These are phyloP conservation scores for Poecilia picta DNA, from an alignment of 2,797 vertebrate genomes.

Conservation along the genomic window DNA sequence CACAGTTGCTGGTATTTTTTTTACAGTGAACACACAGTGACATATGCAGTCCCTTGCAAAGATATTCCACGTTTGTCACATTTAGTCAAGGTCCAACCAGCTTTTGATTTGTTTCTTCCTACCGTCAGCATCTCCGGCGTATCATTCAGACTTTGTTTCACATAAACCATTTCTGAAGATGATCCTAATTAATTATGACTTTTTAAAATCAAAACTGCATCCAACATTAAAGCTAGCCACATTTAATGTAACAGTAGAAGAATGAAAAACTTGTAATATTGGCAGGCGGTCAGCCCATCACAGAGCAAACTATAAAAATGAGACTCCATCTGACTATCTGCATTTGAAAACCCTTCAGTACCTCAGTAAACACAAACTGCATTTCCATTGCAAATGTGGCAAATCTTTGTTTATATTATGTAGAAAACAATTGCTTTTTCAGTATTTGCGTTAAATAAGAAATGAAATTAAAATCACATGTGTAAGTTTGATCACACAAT, in stretches of 20 bases:
- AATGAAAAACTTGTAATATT: background rate
- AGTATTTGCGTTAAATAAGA: too few relatives aligned
- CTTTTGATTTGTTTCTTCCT: background rate
- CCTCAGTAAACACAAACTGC: background rate
- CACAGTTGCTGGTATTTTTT: too few relatives aligned
- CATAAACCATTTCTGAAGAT: background rate
- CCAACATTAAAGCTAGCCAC: background rate
- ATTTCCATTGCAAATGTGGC: too few relatives aligned
- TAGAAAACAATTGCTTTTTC: too few relatives aligned
- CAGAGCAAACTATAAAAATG: too few relatives aligned
- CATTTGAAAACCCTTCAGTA: background rate
- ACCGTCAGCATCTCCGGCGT: background rate
- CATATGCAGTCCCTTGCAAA: background rate
- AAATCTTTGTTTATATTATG: too few relatives aligned
- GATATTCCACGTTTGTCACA: background rate
- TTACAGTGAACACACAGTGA: background rate
- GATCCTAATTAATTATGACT: background rate
- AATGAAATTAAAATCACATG: too few relatives aligned
- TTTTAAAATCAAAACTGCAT: background rate
- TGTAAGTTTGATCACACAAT: too few relatives aligned
- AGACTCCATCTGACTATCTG: background rate
- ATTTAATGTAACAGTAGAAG: background rate
- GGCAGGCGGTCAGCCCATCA: too few relatives aligned
- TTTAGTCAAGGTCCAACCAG: background rate
- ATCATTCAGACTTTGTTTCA: background rate